phyloP scores from a whole-genome alignment of 2,113 vertebrate species.

The Condylura cristata region DNA sequence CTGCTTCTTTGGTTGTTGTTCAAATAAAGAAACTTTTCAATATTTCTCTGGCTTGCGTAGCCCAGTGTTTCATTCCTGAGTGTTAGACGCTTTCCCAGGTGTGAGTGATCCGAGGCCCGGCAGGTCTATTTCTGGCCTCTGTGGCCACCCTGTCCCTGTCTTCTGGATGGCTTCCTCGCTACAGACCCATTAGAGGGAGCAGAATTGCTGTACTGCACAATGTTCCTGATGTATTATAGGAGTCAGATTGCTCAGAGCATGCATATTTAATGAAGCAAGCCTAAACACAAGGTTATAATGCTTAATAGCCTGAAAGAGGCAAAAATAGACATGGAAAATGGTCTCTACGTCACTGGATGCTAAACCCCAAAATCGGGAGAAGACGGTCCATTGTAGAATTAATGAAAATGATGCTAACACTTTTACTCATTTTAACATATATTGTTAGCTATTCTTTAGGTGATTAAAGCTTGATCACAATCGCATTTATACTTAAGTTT shows the following conservation, averaged over 20 bases:
- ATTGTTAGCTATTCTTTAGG: neutral
- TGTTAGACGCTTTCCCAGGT: slow-evolving; percentile 52
- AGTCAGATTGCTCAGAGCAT: slow-evolving; percentile 76
- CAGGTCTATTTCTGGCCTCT: slow-evolving; percentile 72
- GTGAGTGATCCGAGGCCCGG: slow-evolving; percentile 67
- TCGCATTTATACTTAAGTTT: neutral
- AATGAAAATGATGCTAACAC: neutral
- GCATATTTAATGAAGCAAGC: slow-evolving; percentile 84
- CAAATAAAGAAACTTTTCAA: slow-evolving; percentile 72
- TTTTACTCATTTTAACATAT: neutral
- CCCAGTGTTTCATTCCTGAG: slow-evolving; percentile 65
- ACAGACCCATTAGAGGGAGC: slow-evolving; percentile 82
- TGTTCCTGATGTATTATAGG: slow-evolving; percentile 66
- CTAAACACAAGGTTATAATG: slow-evolving; percentile 77
- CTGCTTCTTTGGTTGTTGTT: slow-evolving; percentile 8
- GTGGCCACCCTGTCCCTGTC: slow-evolving; percentile 34
- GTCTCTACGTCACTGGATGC: neutral
- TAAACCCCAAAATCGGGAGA: neutral
- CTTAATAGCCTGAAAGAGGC: slow-evolving; percentile 73
- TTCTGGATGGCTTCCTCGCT: slow-evolving; percentile 64
- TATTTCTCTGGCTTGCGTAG: slow-evolving; percentile 61
- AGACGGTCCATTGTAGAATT: neutral
- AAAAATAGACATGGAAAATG: neutral
- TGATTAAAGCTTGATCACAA: neutral
- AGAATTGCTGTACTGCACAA: slow-evolving; percentile 77